phyloP scores from a whole-genome alignment of 2,888 invertebrate genomes.

The Keiferia lycopersicella region DNA sequence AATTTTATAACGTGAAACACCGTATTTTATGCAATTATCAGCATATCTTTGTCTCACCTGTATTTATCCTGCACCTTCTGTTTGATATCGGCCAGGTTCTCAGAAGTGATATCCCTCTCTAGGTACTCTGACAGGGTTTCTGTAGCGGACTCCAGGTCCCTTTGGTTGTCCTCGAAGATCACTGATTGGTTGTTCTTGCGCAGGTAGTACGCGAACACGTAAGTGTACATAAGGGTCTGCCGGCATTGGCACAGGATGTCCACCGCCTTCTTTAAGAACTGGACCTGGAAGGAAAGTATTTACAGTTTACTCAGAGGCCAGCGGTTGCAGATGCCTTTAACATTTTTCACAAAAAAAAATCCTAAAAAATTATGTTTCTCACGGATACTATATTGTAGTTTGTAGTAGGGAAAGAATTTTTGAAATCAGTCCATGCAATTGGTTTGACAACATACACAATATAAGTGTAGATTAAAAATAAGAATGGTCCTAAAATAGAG shows the following conservation, averaged over 20 bases:
- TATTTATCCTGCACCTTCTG: constrained; percentile 99
- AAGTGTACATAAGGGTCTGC: constrained; percentile 99
- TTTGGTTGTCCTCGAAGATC: constrained; percentile 99
- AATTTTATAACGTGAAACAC: too few relatives aligned
- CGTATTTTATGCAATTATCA: too few relatives aligned
- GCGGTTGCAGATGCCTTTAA: too few relatives aligned
- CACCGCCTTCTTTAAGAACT: constrained; percentile 98
- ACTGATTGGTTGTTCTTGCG: constrained; percentile 99
- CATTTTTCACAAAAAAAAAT: too few relatives aligned
- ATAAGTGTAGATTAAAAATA: background rate
- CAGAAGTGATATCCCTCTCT: constrained; percentile 98
- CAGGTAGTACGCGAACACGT: constrained; percentile 99
- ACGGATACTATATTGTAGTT: too few relatives aligned
- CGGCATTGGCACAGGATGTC: constrained; percentile 98
- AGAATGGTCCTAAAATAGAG: background rate
- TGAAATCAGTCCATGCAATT: too few relatives aligned
- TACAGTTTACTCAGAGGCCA: too few relatives aligned
- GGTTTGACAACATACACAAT: too few relatives aligned
- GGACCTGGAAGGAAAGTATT: constrained; percentile 83
- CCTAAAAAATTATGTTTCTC: too few relatives aligned
- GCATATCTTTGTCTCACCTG: too few relatives aligned
- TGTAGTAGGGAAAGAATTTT: too few relatives aligned
- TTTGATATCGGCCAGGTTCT: constrained; percentile 98
- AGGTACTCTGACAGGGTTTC: constrained; percentile 98
- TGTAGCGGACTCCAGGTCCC: constrained; percentile 98